A percentile compares a stretch with the other conserved stretches of the same genome.
These are phyloP conservation scores for Sminthurinus aureus DNA, from an alignment of 2,888 invertebrate species.

Conservation along the genomic window DNA sequence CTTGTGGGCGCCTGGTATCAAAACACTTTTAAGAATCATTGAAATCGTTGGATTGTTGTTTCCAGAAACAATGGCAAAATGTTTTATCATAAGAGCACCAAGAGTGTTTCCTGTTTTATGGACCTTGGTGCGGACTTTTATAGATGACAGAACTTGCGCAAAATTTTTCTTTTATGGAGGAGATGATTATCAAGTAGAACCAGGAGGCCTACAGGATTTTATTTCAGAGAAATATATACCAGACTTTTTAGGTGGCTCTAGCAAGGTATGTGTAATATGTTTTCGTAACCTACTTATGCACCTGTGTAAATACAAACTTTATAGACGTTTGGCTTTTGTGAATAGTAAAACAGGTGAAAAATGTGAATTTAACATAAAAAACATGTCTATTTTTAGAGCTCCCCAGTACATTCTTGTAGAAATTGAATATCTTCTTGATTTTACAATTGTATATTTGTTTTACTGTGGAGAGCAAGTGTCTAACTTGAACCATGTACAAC, in stretches of 20 bases:
- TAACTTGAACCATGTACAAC: not conserved
- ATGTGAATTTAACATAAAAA: too few species aligned
- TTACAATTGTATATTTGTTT: too few species aligned
- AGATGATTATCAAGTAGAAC: slow-evolving; percentile 81
- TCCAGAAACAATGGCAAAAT: slow-evolving; percentile 87
- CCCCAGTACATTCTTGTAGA: too few species aligned
- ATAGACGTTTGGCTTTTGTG: too few species aligned
- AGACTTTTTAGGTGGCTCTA: slow-evolving; percentile 90
- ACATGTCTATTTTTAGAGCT: too few species aligned
- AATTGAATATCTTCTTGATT: too few species aligned
- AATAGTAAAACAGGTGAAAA: too few species aligned
- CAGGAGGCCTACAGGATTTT: slow-evolving; percentile 84
- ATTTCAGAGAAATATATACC: slow-evolving; percentile 86
- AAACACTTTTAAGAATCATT: slow-evolving; percentile 71
- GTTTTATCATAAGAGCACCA: slow-evolving; percentile 89
- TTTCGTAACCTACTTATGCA: too few species aligned
- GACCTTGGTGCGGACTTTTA: slow-evolving; percentile 94
- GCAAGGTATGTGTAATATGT: slow-evolving; percentile 75
- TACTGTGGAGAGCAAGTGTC: too few species aligned
- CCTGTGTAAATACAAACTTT: not conserved
- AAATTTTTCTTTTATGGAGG: slow-evolving; percentile 93
- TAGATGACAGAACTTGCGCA: slow-evolving; percentile 89
- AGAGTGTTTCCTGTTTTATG: slow-evolving; percentile 94
- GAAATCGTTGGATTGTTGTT: slow-evolving; percentile 82
- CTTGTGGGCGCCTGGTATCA: slow-evolving; percentile 91